Evolutionary conservation across 92 coral and sea anemone species (phyloP), one percentile per base, ranked within the genome.

Genomic region (Muricea muricata): DNA sequence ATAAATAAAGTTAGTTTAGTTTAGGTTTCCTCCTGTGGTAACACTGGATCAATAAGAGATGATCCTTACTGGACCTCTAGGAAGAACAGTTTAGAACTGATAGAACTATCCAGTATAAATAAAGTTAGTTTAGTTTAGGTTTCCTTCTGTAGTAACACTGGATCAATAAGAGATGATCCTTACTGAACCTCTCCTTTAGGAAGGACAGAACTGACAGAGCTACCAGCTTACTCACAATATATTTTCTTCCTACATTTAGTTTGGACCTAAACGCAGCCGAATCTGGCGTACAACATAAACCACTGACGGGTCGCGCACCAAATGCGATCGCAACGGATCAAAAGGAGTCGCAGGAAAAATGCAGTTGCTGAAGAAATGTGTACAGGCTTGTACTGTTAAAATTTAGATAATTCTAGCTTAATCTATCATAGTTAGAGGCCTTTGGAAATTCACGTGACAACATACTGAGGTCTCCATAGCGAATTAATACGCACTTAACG

Each of bases 261-360:
- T 81, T 96, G 97, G 99, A 96, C 87, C 91, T 96, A 61, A 96
- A 96, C 84, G 99, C 99, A 1, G 99, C 99, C 0, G 99, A 96
- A 80, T 93, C 99, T 13, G 99, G 99, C 3, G 99, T 96, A 18
- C 99, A 96, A 68, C 99, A 96, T 91, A 96, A 96, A 35, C 99
- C 99, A n/a, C 89, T 94, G 78, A 92, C 97, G 17, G 99, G 99
- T 0, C 86, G 99, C 60, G 97, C 97, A 55, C 87, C 94, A 52
- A 96, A 96, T 55, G 87, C 99, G 7, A 92, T 96, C 75, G 93
- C 94, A 83, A 94, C 99, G 65, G 99, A 96, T 78, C 99, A 96
- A 75, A 97, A 92, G 79, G 93, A 97, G 12, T 94, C 89, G 63
- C 99, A 94, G 77, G 99, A 96, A n/a, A 94, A 87, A 81, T 96